These are phyloP conservation scores for Emydoidea blandingii DNA, from an alignment of 2,797 vertebrate species.

Conservation along the genomic window DNA sequence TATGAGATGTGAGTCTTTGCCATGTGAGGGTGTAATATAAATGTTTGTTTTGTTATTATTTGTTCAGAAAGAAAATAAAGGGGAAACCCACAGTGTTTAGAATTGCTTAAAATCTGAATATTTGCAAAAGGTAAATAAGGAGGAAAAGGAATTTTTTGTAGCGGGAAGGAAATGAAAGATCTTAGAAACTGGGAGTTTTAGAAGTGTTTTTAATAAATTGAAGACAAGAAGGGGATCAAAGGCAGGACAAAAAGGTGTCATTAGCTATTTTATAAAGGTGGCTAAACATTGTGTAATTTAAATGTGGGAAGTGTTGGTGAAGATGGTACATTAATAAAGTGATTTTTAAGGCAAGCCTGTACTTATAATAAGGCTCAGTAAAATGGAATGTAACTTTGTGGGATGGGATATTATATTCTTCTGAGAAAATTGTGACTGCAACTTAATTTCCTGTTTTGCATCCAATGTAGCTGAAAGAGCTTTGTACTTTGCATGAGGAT, in stretches of 20 bases:
- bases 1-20: not conserved
- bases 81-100: not conserved
- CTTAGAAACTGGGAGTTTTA: not conserved
- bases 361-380: not conserved
- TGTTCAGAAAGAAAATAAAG: not conserved
- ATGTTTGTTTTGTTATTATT: not conserved
- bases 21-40: not conserved
- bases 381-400: not conserved
- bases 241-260: not conserved
- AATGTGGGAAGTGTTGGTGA: not conserved
- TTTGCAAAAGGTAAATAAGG: not conserved
- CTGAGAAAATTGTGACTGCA: not conserved
- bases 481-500: not conserved
- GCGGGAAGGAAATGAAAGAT: not conserved
- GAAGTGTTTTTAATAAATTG: not conserved
- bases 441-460: not conserved
- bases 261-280: not conserved
- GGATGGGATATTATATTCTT: not conserved
- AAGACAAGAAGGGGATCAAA: not conserved
- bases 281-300: not conserved
- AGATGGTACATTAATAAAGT: not conserved
- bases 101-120: not conserved
- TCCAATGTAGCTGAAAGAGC: not conserved
- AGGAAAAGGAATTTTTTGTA: not conserved
- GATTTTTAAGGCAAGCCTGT: not conserved